Evolutionary conservation across 2,113 vertebrate genomes (phyloP), one percentile per base, ranked within the genome.

Genomic region (Polyodon spathula): DNA sequence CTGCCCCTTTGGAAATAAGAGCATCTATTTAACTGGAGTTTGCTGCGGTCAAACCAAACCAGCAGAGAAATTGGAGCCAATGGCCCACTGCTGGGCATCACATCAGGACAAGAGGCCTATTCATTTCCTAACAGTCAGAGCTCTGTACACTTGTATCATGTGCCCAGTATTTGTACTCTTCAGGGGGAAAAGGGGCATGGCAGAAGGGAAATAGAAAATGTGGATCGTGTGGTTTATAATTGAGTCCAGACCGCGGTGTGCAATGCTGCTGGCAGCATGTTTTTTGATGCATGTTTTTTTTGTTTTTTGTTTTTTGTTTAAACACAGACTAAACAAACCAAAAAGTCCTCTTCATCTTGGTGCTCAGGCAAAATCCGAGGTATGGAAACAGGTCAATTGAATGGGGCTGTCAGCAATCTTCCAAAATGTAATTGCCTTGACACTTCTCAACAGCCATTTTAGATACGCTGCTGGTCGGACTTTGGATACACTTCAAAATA

Each of bases 41-140:
- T 61, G 42, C 61, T 16, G 15, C 27, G 51, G 70, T 75, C 76
- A 71, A 66, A 72, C 66, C 63, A 37, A 70, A 66, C 70, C 67
- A 76, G 78, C 75, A 82, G 77, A 78, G 68, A 67, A 71, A 11
- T 57, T 66, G 66, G 77, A 71, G 75, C 66, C 75, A 63, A 50
- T 60, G 78, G 78, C 75, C 52, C 38, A 67, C 71, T 63, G 65
- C 68, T 68, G 74, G 67, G 71, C 73, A 71, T 71, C 76, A 67
- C 61, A 50, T 40, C 43, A 41, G 68, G 67, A 84, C 81, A 86
- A 85, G 79, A 71, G 51, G 48, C 68, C 62, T 64, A 75, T 84
- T 87, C 82, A 84, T 74, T 58, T 59, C 63, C 6, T 61, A 82
- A 88, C 85, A 75, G 83, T 82, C 72, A 69, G 74, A 75, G 78